Evolutionary conservation across 2,797 vertebrate genomes (phyloP).

Genomic region (Enteromius trimaculatus): DNA sequence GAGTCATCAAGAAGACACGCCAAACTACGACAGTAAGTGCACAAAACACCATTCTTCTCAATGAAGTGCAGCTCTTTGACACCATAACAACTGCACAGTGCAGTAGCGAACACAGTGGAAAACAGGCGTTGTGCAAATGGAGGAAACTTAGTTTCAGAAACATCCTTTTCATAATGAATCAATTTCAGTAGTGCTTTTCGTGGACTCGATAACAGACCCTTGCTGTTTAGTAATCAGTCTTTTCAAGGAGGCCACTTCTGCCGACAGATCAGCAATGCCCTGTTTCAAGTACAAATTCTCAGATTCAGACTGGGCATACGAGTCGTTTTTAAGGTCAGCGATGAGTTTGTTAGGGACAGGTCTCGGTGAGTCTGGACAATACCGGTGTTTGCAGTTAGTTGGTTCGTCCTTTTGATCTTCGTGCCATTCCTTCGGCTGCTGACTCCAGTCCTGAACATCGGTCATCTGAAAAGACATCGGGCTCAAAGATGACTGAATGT

Average conservation of each 20-base stretch:
- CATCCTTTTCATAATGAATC: slow-evolving; percentile 72
- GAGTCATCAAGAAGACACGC: slow-evolving; percentile 76
- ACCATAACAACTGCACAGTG: slow-evolving; percentile 85
- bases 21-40: slow-evolving; percentile 80
- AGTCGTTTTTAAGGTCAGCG: slow-evolving; percentile 77
- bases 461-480: slow-evolving; percentile 90
- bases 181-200: slow-evolving; percentile 77
- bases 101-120: slow-evolving; percentile 87
- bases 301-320: slow-evolving; percentile 77
- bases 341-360: slow-evolving; percentile 60
- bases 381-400: slow-evolving; percentile 71
- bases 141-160: slow-evolving; percentile 77
- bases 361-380: slow-evolving; percentile 56
- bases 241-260: slow-evolving; percentile 84
- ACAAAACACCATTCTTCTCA: slow-evolving; percentile 77
- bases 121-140: slow-evolving; percentile 80
- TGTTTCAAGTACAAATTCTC: slow-evolving; percentile 84
- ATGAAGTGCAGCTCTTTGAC: slow-evolving; percentile 69
- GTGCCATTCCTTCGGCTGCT: slow-evolving; percentile 85
- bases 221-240: slow-evolving; percentile 83
- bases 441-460: slow-evolving; percentile 89
- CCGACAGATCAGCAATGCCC: slow-evolving; percentile 80
- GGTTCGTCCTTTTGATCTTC: slow-evolving; percentile 69
- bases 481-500: slow-evolving; percentile 79
- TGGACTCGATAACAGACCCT: slow-evolving; percentile 84